A percentile compares a stretch with the other conserved stretches of the same genome.
Evolutionary conservation across 2,113 vertebrate genomes (phyloP).

Genomic region (Pyxicephalus adspersus): DNA sequence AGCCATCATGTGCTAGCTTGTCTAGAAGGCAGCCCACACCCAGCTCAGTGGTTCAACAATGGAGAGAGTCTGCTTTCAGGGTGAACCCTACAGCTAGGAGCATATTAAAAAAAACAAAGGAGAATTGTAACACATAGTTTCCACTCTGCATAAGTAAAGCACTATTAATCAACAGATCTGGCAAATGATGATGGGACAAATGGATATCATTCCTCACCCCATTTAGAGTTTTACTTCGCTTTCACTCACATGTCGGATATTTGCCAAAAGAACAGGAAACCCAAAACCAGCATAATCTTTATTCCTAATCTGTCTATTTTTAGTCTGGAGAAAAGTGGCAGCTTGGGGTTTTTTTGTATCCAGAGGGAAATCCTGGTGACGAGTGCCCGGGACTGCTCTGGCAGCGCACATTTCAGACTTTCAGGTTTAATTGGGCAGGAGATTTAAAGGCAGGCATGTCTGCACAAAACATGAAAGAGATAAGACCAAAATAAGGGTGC

Average conservation of each 20-base stretch:
- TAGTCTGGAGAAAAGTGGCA: neutral
- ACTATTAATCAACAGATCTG: slow-evolving; percentile 31
- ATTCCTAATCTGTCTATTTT: neutral
- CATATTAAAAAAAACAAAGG: slow-evolving; percentile 28
- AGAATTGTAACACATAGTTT: slow-evolving; percentile 44
- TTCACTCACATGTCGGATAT: slow-evolving; percentile 4
- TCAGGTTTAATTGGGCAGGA: neutral
- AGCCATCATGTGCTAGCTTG: slow-evolving; percentile 15
- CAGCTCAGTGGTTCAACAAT: slow-evolving; percentile 20
- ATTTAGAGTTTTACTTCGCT: slow-evolving; percentile 23
- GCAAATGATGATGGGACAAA: slow-evolving; percentile 20
- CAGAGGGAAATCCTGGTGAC: neutral
- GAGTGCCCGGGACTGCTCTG: neutral
- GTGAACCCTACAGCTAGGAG: slow-evolving; percentile 28
- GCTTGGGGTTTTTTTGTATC: neutral
- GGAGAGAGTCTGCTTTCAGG: slow-evolving; percentile 7
- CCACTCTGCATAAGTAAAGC: slow-evolving; percentile 19
- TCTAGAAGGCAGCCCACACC: neutral
- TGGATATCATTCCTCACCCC: slow-evolving; percentile 41
- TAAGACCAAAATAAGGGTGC: neutral
- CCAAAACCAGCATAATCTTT: slow-evolving; percentile 15
- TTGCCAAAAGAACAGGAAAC: neutral
- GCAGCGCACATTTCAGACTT: neutral
- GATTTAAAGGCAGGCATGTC: neutral
- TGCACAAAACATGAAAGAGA: slow-evolving; percentile 7